phyloP scores from a whole-genome alignment of 2,888 invertebrate species.

The Pachymerium ferrugineum region DNA sequence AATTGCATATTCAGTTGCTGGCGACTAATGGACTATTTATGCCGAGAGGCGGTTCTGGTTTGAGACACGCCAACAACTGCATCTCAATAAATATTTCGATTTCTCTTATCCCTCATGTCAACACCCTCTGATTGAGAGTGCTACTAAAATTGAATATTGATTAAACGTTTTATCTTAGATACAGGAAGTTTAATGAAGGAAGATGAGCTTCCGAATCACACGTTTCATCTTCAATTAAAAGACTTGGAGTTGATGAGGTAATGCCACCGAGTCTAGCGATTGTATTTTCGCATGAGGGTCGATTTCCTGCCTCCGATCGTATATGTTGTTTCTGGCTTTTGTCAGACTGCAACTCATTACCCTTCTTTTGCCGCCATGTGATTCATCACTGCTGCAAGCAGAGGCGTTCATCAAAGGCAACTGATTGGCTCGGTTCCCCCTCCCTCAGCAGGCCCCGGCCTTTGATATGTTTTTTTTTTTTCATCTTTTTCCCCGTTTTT shows the following conservation, averaged over 20 bases:
- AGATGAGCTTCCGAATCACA: neutral
- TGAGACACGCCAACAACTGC: neutral
- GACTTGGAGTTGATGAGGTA: too few species aligned
- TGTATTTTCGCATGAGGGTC: neutral
- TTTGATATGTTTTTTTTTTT: neutral
- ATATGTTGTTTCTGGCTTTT: slow-evolving; percentile 2
- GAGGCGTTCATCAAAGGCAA: slow-evolving; percentile 26
- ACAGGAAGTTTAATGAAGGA: too few species aligned
- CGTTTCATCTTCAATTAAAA: neutral
- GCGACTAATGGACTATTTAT: slow-evolving; percentile 13
- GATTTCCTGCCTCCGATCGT: neutral
- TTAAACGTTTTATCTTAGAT: too few species aligned
- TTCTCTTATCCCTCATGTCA: neutral
- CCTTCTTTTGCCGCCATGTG: neutral
- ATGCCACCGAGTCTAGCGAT: neutral
- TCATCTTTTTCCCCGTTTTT: neutral
- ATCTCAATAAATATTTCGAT: neutral
- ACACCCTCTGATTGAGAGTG: neutral
- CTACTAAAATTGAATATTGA: too few species aligned
- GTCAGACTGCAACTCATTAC: slow-evolving; percentile 13
- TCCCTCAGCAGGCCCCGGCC: neutral
- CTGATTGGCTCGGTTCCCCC: neutral
- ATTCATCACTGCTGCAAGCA: slow-evolving; percentile 27
- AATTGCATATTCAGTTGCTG: slow-evolving; percentile 23
- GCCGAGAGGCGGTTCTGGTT: neutral